phyloP scores from a whole-genome alignment of 2,888 invertebrate genomes.

The Ferrisia virgata region DNA sequence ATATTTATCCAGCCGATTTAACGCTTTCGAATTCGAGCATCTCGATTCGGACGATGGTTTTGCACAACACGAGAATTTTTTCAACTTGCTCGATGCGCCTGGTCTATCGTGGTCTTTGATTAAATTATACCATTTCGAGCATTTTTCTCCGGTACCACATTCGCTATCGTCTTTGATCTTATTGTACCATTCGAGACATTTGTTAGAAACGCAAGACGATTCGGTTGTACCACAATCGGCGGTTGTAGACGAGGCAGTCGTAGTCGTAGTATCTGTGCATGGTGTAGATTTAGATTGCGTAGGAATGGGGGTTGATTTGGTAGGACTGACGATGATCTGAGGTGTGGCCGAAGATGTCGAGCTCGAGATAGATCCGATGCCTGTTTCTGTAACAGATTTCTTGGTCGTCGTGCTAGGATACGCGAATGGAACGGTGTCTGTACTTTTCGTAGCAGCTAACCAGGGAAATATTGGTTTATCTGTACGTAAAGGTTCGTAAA shows the following conservation, averaged over 20 bases:
- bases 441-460: too few species aligned
- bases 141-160: background rate
- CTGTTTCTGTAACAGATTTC: too few species aligned
- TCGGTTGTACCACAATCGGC: background rate
- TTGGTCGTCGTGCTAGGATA: too few species aligned
- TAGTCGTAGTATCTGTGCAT: too few species aligned
- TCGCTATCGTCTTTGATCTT: background rate
- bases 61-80: background rate
- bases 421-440: too few species aligned
- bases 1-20: background rate
- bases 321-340: too few species aligned
- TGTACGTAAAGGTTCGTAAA: background rate
- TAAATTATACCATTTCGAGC: background rate
- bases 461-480: background rate
- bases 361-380: too few species aligned
- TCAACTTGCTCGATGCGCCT: background rate
- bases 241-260: background rate
- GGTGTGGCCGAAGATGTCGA: too few species aligned
- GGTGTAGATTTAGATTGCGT: too few species aligned
- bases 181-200: constrained; percentile 10
- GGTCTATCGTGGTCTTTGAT: background rate
- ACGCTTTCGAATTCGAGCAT: background rate
- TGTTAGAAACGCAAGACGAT: background rate
- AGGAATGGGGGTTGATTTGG: too few species aligned
- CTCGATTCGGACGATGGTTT: background rate